Percentiles rank a stretch among this genome's conserved stretches.
Evolutionary conservation across 2,888 invertebrate species (phyloP).

Genomic region (Orthosia incerta): DNA sequence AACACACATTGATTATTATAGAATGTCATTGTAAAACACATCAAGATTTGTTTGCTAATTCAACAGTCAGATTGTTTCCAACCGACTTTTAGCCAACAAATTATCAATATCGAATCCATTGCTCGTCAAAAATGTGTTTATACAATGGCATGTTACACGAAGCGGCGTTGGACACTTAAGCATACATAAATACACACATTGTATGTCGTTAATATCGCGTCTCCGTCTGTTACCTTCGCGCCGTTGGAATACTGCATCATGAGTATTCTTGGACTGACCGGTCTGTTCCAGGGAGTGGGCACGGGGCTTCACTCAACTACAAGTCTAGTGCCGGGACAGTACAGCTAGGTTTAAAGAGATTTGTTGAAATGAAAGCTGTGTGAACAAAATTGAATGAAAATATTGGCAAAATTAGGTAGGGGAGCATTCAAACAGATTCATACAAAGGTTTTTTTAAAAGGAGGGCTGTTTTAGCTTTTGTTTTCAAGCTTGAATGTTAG

Average conservation of each 20-base stretch:
- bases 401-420: constrained; percentile 28
- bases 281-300: constrained; percentile 69
- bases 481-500: not conserved
- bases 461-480: not conserved
- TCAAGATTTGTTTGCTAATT: not conserved
- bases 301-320: constrained; percentile 71
- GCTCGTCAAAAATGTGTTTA: constrained; percentile 10
- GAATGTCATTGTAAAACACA: constrained; percentile 51
- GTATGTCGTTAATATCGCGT: constrained; percentile 60
- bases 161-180: constrained; percentile 67
- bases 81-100: not conserved
- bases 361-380: constrained; percentile 42
- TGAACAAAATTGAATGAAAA: constrained; percentile 34
- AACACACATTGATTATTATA: constrained; percentile 53
- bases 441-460: not conserved
- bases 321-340: constrained; percentile 67
- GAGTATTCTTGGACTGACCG: constrained; percentile 85
- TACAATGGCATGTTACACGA: constrained; percentile 54
- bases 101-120: not conserved
- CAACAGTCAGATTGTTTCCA: not conserved
- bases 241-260: constrained; percentile 87
- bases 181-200: constrained; percentile 65
- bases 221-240: constrained; percentile 82
- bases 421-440: constrained; percentile 34
- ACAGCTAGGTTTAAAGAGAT: constrained; percentile 47